Evolutionary conservation across 2,888 invertebrate genomes (phyloP), one percentile per base, ranked within the genome.

Genomic region (Patella pellucida): DNA sequence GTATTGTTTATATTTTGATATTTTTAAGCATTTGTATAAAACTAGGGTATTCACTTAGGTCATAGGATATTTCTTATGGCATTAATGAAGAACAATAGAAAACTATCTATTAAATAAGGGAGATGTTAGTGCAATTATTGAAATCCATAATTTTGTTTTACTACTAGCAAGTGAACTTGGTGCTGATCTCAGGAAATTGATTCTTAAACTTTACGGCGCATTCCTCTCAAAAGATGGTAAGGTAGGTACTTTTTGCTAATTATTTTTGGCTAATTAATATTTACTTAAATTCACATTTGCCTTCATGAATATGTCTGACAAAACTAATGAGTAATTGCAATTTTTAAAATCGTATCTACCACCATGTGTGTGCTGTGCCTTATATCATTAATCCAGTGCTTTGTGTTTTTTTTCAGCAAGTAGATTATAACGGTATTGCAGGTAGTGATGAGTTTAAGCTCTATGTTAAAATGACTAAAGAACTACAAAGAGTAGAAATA

Each of bases 401-500:
- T 68, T 70, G 14, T 14, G 16, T 51, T 51, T 56, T 51, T 56
- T 75, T 77, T 23, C 79, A 88, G 88, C 82, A 83, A 79, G 91
- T 92, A 50, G 87, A 91, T 83, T 92, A 92, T 81, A 84, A 88
- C 72, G 88, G 88, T n/a, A 90, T 92, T 31, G 87, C 83, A 16
- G 84, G 83, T 11, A 90, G 90, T 76, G 80, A 82, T 16, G 88
- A 90, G 70, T 92, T 91, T 83, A 78, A 84, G 68, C 77, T 82
- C 7, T 92, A 91, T 82, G 78, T 86, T 5, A 76, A 79, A 11
- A 84, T 91, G 71, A 88, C 90, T 0, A 82, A 83, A 72, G 90
- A 92, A 76, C 83, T 92, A 72, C 89, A 88, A 77, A 82, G 89
- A 51, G 89, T 91, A 14, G 77, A 88, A 74, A 78, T 91, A 19